Base-by-base conservation (phyloP, 2,888 invertebrate genomes). In the Phrixothrix hirtus region DNA sequence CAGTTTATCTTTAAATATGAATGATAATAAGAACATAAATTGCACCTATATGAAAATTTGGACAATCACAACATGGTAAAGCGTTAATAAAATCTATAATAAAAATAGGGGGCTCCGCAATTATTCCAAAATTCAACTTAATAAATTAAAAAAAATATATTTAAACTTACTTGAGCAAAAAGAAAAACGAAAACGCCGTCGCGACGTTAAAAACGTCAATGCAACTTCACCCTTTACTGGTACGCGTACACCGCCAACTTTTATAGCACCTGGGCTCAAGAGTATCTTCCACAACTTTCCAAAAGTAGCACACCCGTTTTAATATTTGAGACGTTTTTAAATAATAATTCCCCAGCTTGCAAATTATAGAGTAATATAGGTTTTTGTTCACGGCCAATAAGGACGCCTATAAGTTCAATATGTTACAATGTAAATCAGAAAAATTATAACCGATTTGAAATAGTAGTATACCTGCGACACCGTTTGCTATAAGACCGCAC, bases 381-480 rank as follows among this genome's bases (percentile, higher is more conserved):
- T n/a, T n/a, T 15, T 2, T 9, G 1, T 3, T 5, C 2, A 11
- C 30, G 10, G 31, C 1, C 9, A 10, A 9, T 6, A 11, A n/a
- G 10, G 38, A 38, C 38, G 38, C 9, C 26, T 21, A n/a, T 11
- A 16, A n/a, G n/a, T n/a, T n/a, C n/a, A n/a, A n/a, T n/a, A n/a
- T n/a, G n/a, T n/a, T n/a, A n/a, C n/a, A n/a, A n/a, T n/a, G n/a
- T n/a, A n/a, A n/a, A n/a, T n/a, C n/a, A n/a, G n/a, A n/a, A n/a
- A n/a, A n/a, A n/a, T n/a, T n/a, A n/a, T n/a, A n/a, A n/a, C n/a
- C n/a, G n/a, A n/a, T n/a, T 21, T 7, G 21, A 21, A 21, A 21
- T 21, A 61, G 59, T 58, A 58, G 62, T 63, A 39, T 56, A 58
- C 39, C 52, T 48, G 51, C 51, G 55, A 42, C 44, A 60, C 46